A percentile compares a stretch with the other conserved stretches of the same genome.
Conservation (phyloP, 1,140 invertebrate genomes). For the Drosophila pseudoananassae region DNA sequence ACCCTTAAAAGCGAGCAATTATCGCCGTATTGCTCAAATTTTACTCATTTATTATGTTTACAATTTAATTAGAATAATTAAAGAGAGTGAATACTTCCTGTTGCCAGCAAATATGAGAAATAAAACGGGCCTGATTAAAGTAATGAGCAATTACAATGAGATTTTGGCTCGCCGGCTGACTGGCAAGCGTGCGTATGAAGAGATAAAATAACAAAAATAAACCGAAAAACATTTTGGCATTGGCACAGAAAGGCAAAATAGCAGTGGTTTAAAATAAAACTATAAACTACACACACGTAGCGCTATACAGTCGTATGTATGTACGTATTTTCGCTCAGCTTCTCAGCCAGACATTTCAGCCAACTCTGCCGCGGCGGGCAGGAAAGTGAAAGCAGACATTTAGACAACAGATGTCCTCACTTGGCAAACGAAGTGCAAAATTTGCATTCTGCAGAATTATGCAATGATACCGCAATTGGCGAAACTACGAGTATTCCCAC, state of each 20-base stretch:
- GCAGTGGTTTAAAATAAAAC: conserved; percentile 44
- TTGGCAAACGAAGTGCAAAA: conserved; percentile 29
- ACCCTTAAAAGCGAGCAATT: too few species aligned
- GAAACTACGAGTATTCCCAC: not conserved
- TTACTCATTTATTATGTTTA: too few species aligned
- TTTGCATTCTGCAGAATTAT: conserved; percentile 27
- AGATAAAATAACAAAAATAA: conserved; percentile 43
- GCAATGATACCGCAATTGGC: conserved; percentile 15
- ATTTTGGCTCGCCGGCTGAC: conserved; percentile 36
- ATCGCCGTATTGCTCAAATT: too few species aligned
- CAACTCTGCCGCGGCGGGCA: conserved; percentile 24
- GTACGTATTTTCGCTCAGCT: not conserved
- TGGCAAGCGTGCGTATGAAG: conserved; percentile 36
- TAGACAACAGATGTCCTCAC: conserved; percentile 46
- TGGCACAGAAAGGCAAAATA: conserved; percentile 35
- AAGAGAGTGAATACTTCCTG: not conserved
- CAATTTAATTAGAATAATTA: not conserved
- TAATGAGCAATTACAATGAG: conserved; percentile 4
- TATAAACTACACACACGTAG: conserved; percentile 27
- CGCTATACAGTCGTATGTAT: conserved; percentile 2
- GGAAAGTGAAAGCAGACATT: conserved; percentile 63
- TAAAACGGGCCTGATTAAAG: not conserved
- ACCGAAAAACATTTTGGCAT: conserved; percentile 28
- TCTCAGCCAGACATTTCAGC: conserved; percentile 17
- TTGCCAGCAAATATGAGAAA: not conserved